phyloP scores from a whole-genome alignment of 64 coral and sea anemone species.

The Porites australiensis region DNA sequence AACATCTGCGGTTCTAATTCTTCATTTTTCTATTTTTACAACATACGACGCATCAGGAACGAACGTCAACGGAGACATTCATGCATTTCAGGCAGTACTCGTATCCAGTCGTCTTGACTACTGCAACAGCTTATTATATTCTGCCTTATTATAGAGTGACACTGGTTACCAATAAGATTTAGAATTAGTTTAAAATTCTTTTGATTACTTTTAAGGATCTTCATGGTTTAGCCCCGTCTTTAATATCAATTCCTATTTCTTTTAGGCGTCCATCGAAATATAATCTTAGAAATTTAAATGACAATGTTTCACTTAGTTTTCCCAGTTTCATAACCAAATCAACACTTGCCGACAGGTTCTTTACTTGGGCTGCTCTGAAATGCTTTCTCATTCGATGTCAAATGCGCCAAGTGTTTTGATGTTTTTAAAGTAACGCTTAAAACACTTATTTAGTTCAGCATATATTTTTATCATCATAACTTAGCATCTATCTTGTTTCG shows the following conservation, averaged over 20 bases:
- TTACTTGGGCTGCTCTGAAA: neutral
- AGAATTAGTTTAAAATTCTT: neutral
- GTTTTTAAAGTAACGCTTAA: too few species aligned
- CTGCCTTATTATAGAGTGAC: neutral
- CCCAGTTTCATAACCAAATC: neutral
- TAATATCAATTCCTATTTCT: neutral
- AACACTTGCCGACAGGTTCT: neutral
- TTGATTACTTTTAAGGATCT: neutral
- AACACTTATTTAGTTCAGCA: too few species aligned
- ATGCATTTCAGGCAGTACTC: neutral
- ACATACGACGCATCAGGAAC: neutral
- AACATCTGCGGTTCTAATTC: neutral
- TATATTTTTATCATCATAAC: too few species aligned
- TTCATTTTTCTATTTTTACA: constrained; percentile 2
- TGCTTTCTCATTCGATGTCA: too few species aligned
- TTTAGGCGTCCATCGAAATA: neutral
- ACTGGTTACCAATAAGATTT: neutral
- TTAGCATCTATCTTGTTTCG: too few species aligned
- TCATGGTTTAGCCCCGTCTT: neutral
- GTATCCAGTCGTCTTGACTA: neutral
- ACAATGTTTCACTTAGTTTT: neutral
- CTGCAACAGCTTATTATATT: neutral
- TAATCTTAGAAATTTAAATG: neutral
- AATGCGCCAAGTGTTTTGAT: too few species aligned
- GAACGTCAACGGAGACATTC: neutral